Conservation (phyloP, 2,888 invertebrate genomes). For the Alsophila aescularia region DNA sequence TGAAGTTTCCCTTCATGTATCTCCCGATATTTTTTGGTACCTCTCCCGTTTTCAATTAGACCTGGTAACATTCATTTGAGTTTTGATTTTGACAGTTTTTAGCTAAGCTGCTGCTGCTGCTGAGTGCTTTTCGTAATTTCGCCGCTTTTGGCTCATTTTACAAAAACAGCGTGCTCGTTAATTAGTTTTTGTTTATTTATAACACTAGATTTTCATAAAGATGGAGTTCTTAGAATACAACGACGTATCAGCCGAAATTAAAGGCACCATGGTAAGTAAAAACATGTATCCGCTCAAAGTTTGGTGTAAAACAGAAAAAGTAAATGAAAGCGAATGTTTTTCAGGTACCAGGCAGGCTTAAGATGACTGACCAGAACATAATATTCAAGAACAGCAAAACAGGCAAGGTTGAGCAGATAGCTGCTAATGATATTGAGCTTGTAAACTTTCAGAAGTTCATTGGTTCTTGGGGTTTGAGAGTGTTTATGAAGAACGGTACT, state of each 20-base stretch:
- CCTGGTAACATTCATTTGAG: too few relatives aligned
- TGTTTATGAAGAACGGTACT: conserved; percentile 95
- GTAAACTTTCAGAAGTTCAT: conserved; percentile 97
- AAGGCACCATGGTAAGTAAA: conserved; percentile 92
- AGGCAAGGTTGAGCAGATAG: conserved; percentile 97
- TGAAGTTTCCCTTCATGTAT: too few relatives aligned
- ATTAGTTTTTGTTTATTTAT: too few relatives aligned
- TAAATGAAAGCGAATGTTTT: conserved; percentile 24
- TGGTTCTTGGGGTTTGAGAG: conserved; percentile 94
- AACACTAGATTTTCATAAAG: conserved; percentile 15
- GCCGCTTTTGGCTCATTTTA: too few relatives aligned
- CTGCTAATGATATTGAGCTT: conserved; percentile 92
- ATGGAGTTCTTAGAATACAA: conserved; percentile 96
- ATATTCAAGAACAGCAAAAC: conserved; percentile 98
- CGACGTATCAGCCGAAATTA: conserved; percentile 92
- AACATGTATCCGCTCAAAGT: background rate
- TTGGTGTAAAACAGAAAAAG: background rate
- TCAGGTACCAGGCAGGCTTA: conserved; percentile 95
- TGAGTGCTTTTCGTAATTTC: too few relatives aligned
- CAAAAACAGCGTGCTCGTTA: too few relatives aligned
- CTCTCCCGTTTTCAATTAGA: too few relatives aligned
- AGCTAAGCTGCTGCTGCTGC: too few relatives aligned
- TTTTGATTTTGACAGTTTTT: too few relatives aligned
- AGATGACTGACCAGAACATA: conserved; percentile 95
- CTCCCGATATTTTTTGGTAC: too few relatives aligned